Conservation (phyloP, 2,113 vertebrate species). For the Xenopus borealis region DNA sequence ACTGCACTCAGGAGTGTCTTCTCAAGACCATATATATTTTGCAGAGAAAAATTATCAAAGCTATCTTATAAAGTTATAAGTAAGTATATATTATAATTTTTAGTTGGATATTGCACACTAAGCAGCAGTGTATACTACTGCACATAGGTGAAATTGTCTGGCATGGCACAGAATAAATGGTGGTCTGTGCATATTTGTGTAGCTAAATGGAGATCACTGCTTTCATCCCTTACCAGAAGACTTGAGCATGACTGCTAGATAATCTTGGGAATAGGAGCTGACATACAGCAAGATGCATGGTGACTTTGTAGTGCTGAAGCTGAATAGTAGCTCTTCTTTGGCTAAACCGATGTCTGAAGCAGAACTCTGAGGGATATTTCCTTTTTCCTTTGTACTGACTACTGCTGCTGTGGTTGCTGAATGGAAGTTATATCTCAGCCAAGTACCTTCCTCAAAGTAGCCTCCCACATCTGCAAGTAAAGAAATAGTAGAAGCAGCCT, state of each 20-base stretch:
- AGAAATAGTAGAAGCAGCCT: neutral
- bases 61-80: too few relatives aligned
- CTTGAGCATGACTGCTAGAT: conserved; percentile 83
- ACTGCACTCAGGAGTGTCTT: too few relatives aligned
- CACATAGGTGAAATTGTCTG: too few relatives aligned
- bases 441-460: conserved; percentile 91
- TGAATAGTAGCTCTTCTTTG: conserved; percentile 81
- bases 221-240: conserved; percentile 71
- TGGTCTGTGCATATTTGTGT: too few relatives aligned
- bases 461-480: conserved; percentile 82
- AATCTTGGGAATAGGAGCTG: conserved; percentile 85
- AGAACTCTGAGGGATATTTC: conserved; percentile 54
- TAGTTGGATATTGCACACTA: too few relatives aligned
- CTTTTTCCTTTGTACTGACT: conserved; percentile 58
- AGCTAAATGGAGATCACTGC: too few relatives aligned
- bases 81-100: too few relatives aligned
- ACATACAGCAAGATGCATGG: conserved; percentile 87
- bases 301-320: conserved; percentile 88
- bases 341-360: conserved; percentile 52
- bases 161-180: too few relatives aligned
- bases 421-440: conserved; percentile 85
- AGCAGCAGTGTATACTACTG: too few relatives aligned
- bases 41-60: too few relatives aligned
- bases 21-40: too few relatives aligned
- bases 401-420: conserved; percentile 53